Conservation (phyloP, 2,113 vertebrate species). For the Ancistrus triradiatus region DNA sequence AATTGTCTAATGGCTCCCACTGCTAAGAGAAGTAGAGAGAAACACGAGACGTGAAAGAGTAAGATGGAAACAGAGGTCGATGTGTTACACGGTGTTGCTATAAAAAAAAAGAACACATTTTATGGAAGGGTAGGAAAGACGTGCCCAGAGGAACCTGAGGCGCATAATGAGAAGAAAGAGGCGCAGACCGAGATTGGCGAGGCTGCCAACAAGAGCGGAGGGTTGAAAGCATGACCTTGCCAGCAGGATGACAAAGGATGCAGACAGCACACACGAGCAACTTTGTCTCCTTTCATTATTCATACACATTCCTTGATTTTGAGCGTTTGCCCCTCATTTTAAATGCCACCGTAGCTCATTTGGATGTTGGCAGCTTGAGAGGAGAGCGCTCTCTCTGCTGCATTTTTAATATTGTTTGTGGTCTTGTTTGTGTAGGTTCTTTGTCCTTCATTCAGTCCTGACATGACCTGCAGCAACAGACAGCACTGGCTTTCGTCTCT, state of each 20-base stretch:
- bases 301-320: constrained; percentile 47
- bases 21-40: constrained; percentile 14
- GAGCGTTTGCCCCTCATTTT: constrained; percentile 48
- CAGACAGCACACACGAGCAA: constrained; percentile 27
- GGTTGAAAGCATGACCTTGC: constrained; percentile 56
- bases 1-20: constrained; percentile 48
- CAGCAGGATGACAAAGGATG: constrained; percentile 45
- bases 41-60: neutral
- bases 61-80: constrained; percentile 4
- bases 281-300: constrained; percentile 49
- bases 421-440: constrained; percentile 36
- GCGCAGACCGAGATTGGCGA: constrained; percentile 17
- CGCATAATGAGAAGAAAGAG: constrained; percentile 44
- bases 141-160: constrained; percentile 37
- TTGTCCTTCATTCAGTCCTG: constrained; percentile 7
- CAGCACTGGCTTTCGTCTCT: too few relatives aligned
- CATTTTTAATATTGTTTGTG: constrained; percentile 46
- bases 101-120: constrained; percentile 38
- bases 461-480: too few relatives aligned
- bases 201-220: constrained; percentile 24
- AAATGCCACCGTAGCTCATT: constrained; percentile 51
- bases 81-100: constrained; percentile 28
- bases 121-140: constrained; percentile 26
- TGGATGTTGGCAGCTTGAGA: constrained; percentile 47
- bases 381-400: constrained; percentile 40